Evolutionary conservation across 2,797 vertebrate species (phyloP).

Genomic region (Crenuchus spilurus): DNA sequence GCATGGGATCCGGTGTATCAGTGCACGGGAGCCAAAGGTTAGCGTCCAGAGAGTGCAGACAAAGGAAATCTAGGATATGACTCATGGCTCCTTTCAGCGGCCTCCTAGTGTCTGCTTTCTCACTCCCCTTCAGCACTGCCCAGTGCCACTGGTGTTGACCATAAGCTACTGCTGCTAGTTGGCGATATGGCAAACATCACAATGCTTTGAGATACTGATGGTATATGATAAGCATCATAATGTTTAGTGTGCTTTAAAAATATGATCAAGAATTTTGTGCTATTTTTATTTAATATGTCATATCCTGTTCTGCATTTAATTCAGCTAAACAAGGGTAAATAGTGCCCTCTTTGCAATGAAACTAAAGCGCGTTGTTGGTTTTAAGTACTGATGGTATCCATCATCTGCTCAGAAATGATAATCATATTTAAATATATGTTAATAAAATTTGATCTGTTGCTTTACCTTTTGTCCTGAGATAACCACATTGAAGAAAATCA

Average conservation of each 20-base stretch:
- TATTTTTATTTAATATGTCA: no score
- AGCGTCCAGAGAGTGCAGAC: conserved; percentile 62
- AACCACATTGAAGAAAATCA: neutral
- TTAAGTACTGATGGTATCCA: no score
- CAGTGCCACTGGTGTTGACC: conserved; percentile 4
- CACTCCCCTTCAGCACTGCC: conserved; percentile 12
- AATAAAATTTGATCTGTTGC: neutral
- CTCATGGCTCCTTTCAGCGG: conserved; percentile 57
- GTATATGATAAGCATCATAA: no score
- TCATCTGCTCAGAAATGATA: no score
- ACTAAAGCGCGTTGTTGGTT: no score
- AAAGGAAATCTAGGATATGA: conserved; percentile 63
- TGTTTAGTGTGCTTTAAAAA: no score
- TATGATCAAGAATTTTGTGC: no score
- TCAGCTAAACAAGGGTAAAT: no score
- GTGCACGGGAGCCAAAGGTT: conserved; percentile 60
- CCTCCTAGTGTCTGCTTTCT: conserved; percentile 50
- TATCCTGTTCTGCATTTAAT: no score
- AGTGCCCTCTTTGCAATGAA: no score
- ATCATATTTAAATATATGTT: neutral
- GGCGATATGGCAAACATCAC: no score
- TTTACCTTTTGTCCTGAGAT: neutral
- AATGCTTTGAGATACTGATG: no score
- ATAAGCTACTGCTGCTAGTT: neutral
- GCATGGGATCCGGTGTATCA: conserved; percentile 54